Evolutionary conservation across 2,797 vertebrate species (phyloP), one percentile per base, ranked within the genome.

Genomic region (Pogonophryne albipinna): DNA sequence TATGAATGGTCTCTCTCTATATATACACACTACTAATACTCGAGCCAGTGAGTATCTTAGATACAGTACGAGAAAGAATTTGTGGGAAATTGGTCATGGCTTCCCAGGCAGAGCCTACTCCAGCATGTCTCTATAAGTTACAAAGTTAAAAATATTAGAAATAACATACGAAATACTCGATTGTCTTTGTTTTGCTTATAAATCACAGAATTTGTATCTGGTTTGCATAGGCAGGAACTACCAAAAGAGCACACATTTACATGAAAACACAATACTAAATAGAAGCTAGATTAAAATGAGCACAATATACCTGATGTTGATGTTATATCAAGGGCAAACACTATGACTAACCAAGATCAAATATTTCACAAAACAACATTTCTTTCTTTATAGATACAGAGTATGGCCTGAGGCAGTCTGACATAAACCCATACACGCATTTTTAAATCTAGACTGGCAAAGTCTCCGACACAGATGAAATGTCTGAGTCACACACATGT

Each of bases 11-110:
- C 45, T 85, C 47, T 80, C 17, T 50, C 45, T 74, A 69, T 74
- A 63, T 53, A 75, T 31, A 41, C 14, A 65, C 13, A 66, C 12
- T 4, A 81, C 16, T 76, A 23, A 74, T 49, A 66, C 34, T 17
- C 12, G 0, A 75, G 67, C 41, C 14, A 12, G 76, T 80, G 69
- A 79, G 87, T 79, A 75, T 86, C 51, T 79, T 77, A 79, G 64
- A 66, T 50, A 80, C 45, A 78, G 73, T 66, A 84, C 44, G 41
- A 53, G 19, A 76, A 60, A 75, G 41, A 73, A 69, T 75, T 84
- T 85, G 68, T 67, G 47, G 58, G 17, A 84, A 89, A 74, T 78
- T 66, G 53, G 64, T 69, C 42, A 16, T 20, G 68, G 75, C 34
- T 82, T 78, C 61, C 31, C 63, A 57, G 27, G 41, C 53, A 53